Percentiles rank a stretch among this genome's conserved stretches.
Evolutionary conservation across 53 echinoderm and acorn worm species (phyloP).

Genomic region (Zoroaster sp.): DNA sequence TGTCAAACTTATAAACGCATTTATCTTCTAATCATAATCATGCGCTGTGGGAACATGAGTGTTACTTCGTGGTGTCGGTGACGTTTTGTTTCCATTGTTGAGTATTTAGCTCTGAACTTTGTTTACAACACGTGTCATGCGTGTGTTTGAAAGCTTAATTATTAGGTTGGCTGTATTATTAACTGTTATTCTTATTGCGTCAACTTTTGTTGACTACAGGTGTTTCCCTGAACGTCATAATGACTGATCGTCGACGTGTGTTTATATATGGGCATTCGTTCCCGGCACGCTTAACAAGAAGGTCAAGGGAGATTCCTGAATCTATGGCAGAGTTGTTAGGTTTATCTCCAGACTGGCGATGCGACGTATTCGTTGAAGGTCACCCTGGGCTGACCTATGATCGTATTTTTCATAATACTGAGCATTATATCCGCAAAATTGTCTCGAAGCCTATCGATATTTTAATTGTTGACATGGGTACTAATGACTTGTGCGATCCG

Average conservation of each 20-base stretch:
- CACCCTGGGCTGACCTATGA: not conserved
- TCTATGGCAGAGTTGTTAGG: not conserved
- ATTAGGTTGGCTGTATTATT: not conserved
- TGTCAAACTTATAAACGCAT: no score
- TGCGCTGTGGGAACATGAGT: no score
- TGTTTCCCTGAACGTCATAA: not conserved
- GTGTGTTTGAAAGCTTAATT: not conserved
- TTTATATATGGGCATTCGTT: constrained; percentile 8
- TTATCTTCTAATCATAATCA: no score
- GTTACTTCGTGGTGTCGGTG: no score
- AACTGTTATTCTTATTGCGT: no score
- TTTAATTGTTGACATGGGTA: not conserved
- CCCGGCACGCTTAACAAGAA: not conserved
- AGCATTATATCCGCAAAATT: not conserved
- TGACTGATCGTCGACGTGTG: not conserved
- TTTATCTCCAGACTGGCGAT: not conserved
- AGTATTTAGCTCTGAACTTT: no score
- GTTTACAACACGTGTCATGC: not conserved
- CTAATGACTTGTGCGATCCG: not conserved
- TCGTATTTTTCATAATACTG: not conserved
- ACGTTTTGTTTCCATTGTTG: no score
- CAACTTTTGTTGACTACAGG: no score
- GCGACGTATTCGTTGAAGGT: not conserved
- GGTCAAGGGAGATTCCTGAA: not conserved
- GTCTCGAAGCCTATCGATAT: not conserved